Evolutionary conservation across 2,888 invertebrate genomes (phyloP).

Genomic region (Boloria euphrosyne): DNA sequence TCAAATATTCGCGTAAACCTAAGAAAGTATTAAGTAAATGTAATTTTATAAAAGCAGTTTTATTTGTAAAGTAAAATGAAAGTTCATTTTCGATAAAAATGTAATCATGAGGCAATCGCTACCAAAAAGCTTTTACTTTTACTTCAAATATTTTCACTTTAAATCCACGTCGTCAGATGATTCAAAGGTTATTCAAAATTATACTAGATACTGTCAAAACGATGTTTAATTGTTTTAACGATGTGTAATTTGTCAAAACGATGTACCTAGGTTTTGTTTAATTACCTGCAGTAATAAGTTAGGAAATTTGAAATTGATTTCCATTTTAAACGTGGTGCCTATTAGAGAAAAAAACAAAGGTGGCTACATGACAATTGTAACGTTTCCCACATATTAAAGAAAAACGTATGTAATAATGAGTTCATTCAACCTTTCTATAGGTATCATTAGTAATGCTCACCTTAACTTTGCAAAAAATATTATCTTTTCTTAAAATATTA

Average conservation of each 20-base stretch:
- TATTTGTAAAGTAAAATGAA: not conserved
- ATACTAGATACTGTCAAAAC: not conserved
- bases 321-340: not conserved
- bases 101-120: not conserved
- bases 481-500: not conserved
- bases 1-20: too few relatives aligned
- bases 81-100: not conserved
- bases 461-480: conserved; percentile 1
- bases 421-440: conserved; percentile 44
- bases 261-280: too few relatives aligned
- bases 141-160: not conserved
- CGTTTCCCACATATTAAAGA: conserved; percentile 37
- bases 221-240: too few relatives aligned
- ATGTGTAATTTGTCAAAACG: not conserved
- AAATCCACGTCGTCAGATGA: too few relatives aligned
- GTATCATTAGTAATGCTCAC: conserved; percentile 25
- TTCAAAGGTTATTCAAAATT: too few relatives aligned
- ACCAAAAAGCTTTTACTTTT: not conserved
- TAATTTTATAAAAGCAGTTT: too few relatives aligned
- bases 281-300: too few relatives aligned
- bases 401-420: conserved; percentile 32
- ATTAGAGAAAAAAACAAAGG: conserved; percentile 10
- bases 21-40: too few relatives aligned
- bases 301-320: too few relatives aligned
- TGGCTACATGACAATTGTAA: conserved; percentile 44